Conservation (phyloP, 2,113 vertebrate species). For the Talpa occidentalis region DNA sequence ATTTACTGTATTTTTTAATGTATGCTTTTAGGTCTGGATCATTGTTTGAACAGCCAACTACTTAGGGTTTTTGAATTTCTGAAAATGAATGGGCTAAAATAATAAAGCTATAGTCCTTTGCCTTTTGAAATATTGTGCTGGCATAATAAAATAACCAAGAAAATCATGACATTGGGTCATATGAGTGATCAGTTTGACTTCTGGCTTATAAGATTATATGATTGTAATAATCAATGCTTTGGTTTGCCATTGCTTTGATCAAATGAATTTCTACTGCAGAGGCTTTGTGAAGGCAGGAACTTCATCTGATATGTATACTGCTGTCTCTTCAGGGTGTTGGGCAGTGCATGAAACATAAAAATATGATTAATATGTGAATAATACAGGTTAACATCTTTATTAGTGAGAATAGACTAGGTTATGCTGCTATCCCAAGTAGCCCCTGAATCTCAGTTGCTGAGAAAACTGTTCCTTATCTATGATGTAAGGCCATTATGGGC, state of each 20-base stretch:
- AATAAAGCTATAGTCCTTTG: background rate
- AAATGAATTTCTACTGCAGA: background rate
- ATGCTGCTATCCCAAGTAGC: conserved; percentile 20
- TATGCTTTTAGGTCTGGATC: conserved; percentile 8
- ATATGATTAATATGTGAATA: background rate
- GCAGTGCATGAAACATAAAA: background rate
- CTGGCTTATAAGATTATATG: background rate
- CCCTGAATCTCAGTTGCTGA: background rate
- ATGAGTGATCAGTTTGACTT: background rate
- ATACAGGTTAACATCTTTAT: conserved; percentile 15
- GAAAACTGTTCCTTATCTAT: background rate
- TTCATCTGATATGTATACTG: background rate
- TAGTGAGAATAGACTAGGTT: background rate
- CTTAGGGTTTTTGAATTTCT: background rate
- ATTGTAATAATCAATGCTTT: background rate
- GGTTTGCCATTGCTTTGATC: background rate
- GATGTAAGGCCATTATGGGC: background rate
- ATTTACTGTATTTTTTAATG: background rate
- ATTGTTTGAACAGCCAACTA: background rate
- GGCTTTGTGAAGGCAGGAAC: background rate
- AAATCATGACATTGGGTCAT: background rate
- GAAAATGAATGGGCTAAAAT: background rate
- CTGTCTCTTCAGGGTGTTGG: background rate
- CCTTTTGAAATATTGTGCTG: background rate
- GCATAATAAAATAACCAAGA: background rate